Percentiles rank a stretch among this genome's conserved stretches.
Conservation (phyloP, 2,797 vertebrate genomes). For the Tokudaia muenninki region DNA sequence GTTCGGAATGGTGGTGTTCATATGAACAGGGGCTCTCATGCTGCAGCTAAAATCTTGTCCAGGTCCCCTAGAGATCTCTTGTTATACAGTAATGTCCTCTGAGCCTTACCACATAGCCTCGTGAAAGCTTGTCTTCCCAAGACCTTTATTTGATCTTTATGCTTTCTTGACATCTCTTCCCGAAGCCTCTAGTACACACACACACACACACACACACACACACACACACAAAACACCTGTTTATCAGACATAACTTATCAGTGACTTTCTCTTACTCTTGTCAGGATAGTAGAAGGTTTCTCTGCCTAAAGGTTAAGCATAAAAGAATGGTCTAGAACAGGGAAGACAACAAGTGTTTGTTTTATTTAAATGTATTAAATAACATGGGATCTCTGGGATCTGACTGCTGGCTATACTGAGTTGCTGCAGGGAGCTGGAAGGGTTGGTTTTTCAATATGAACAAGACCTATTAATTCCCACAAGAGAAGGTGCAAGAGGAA, state of each 20-base stretch:
- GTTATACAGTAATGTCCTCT: neutral
- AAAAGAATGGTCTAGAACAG: neutral
- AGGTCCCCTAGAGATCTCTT: neutral
- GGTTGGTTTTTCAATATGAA: neutral
- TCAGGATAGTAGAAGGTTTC: neutral
- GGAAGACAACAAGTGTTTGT: neutral
- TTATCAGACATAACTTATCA: neutral
- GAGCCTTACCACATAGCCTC: neutral
- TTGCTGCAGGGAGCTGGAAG: neutral
- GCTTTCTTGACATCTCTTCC: neutral
- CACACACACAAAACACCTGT: too few relatives aligned
- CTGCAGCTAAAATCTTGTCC: neutral
- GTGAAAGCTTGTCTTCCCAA: neutral
- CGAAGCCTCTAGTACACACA: neutral
- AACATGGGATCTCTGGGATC: neutral
- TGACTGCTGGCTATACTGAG: neutral
- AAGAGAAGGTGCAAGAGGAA: neutral
- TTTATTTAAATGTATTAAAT: neutral
- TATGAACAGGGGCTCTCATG: neutral
- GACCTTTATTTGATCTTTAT: conserved; percentile 2
- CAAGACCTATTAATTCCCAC: neutral
- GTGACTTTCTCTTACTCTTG: neutral
- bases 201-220: too few relatives aligned
- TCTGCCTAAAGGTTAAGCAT: neutral
- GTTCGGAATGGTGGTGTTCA: neutral